Percentiles rank a stretch among this genome's conserved stretches.
Evolutionary conservation across 2,888 invertebrate genomes (phyloP).

Genomic region (Acanthopleura granulata): DNA sequence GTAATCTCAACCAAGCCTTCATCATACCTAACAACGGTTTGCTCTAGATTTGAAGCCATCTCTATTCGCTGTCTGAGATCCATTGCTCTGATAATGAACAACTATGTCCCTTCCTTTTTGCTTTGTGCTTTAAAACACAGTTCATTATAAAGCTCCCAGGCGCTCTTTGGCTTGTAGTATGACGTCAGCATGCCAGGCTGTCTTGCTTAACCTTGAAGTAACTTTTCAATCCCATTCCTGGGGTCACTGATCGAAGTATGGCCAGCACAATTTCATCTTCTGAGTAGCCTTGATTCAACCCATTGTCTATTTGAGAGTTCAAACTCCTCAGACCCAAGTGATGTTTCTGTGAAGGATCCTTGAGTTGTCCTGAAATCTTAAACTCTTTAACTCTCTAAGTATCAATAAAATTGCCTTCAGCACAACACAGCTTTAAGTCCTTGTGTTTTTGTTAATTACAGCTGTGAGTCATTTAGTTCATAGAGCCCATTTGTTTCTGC

Average conservation of each 20-base stretch:
- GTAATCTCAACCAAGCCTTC: not conserved
- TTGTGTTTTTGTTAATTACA: too few relatives aligned
- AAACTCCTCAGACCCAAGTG: not conserved
- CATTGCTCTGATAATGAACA: constrained; percentile 1
- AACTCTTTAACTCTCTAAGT: too few relatives aligned
- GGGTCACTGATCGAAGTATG: not conserved
- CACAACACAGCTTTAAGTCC: too few relatives aligned
- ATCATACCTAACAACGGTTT: not conserved
- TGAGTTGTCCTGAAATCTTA: not conserved
- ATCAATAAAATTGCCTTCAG: too few relatives aligned
- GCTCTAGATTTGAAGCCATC: not conserved
- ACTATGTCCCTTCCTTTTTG: not conserved
- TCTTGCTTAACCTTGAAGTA: not conserved
- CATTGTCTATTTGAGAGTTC: not conserved
- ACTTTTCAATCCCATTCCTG: constrained; percentile 1
- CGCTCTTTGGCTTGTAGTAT: not conserved
- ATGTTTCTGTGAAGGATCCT: not conserved
- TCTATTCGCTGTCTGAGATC: not conserved
- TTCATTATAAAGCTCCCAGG: not conserved
- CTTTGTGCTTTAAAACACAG: not conserved
- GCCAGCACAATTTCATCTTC: constrained; percentile 6
- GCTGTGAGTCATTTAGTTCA: too few relatives aligned
- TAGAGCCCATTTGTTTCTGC: too few relatives aligned
- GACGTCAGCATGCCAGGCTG: not conserved
- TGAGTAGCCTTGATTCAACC: not conserved